Conservation (phyloP, 2,113 vertebrate species). For the Misgurnus anguillicaudatus region DNA sequence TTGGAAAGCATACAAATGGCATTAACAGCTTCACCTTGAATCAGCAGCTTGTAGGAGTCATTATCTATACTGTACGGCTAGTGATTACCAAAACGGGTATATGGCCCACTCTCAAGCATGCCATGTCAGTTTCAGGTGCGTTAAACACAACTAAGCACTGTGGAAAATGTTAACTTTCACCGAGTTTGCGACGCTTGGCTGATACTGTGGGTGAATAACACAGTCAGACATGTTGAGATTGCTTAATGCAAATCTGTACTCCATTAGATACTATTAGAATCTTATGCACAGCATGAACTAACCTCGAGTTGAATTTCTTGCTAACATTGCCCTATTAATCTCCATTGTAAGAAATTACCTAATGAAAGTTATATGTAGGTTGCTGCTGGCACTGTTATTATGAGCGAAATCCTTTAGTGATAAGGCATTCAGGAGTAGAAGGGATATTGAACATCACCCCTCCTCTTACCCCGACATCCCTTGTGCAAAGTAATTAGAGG, state of each 20-base stretch:
- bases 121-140: slow-evolving; percentile 48
- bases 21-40: slow-evolving; percentile 66
- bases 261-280: too few relatives aligned
- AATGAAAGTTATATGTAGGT: slow-evolving; percentile 28
- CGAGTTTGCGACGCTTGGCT: background rate
- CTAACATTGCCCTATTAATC: background rate
- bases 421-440: slow-evolving; percentile 59
- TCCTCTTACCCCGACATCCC: slow-evolving; percentile 53
- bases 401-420: slow-evolving; percentile 63
- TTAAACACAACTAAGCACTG: slow-evolving; percentile 27
- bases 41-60: slow-evolving; percentile 65
- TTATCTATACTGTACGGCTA: slow-evolving; percentile 53
- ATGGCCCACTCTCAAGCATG: slow-evolving; percentile 47
- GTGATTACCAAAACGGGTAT: slow-evolving; percentile 48
- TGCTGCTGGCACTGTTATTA: slow-evolving; percentile 62
- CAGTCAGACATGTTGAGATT: background rate
- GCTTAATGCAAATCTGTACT: background rate
- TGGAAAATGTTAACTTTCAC: too few relatives aligned
- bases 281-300: too few relatives aligned
- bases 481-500: slow-evolving; percentile 65
- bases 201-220: background rate
- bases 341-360: slow-evolving; percentile 17
- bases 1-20: slow-evolving; percentile 49
- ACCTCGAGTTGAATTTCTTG: background rate
- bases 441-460: slow-evolving; percentile 52